Conservation (phyloP, 2,888 invertebrate species). For the Willowsia nigromaculata region DNA sequence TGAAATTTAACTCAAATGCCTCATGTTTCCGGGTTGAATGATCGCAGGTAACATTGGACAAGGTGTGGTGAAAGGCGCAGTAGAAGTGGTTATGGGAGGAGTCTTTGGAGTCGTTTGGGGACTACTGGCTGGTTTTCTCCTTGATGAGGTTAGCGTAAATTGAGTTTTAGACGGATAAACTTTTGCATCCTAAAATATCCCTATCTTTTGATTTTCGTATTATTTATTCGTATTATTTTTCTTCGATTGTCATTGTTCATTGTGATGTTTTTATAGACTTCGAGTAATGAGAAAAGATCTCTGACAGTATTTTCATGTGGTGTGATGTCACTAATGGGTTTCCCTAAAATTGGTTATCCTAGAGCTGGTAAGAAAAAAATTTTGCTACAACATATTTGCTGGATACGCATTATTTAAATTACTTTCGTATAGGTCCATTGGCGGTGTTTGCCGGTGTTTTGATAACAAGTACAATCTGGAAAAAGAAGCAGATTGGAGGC, state of each 20-base stretch:
- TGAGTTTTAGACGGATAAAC: too few relatives aligned
- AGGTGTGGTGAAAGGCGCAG: constrained; percentile 71
- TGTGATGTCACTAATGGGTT: constrained; percentile 73
- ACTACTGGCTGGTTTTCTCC: constrained; percentile 57
- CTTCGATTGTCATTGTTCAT: not conserved
- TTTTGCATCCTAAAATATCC: too few relatives aligned
- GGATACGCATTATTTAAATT: too few relatives aligned
- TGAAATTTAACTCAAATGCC: not conserved
- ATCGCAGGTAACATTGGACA: constrained; percentile 61
- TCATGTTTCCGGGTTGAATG: constrained; percentile 1
- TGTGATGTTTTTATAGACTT: constrained; percentile 17
- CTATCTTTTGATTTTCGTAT: too few relatives aligned
- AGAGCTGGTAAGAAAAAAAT: constrained; percentile 64
- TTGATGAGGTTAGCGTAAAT: constrained; percentile 69
- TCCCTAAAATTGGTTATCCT: constrained; percentile 74
- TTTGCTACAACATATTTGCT: not conserved
- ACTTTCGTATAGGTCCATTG: constrained; percentile 72
- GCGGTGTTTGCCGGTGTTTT: constrained; percentile 72
- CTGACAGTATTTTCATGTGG: constrained; percentile 72
- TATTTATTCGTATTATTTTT: not conserved
- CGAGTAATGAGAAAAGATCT: constrained; percentile 46
- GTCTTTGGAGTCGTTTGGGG: constrained; percentile 76
- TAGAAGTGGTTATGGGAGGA: constrained; percentile 74
- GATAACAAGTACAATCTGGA: constrained; percentile 68
- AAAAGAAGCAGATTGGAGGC: constrained; percentile 66